Evolutionary conservation across 2,113 vertebrate genomes (phyloP).

Genomic region (Pteronura brasiliensis): DNA sequence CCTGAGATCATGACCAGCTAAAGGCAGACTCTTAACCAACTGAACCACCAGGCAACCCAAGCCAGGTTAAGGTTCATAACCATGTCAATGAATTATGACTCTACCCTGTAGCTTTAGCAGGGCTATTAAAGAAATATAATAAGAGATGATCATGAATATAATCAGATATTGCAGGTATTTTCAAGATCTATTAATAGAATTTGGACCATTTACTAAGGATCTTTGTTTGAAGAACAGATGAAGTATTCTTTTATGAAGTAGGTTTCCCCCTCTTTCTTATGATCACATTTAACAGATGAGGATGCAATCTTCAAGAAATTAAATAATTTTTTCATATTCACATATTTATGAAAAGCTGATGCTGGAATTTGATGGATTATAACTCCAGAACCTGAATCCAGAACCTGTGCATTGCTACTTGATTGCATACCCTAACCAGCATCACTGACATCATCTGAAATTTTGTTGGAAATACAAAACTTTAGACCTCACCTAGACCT

Average conservation of each 20-base stretch:
- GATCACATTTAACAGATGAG: not conserved
- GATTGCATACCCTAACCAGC: not conserved
- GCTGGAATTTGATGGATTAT: not conserved
- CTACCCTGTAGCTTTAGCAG: not conserved
- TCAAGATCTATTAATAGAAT: not conserved
- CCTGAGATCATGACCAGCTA: too few relatives aligned
- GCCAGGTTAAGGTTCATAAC: not conserved
- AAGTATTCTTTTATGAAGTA: not conserved
- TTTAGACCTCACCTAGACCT: not conserved
- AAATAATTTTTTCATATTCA: not conserved
- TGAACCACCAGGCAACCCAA: not conserved
- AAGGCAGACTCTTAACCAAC: too few relatives aligned
- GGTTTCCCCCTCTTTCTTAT: not conserved
- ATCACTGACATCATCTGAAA: not conserved
- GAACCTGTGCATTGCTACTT: not conserved
- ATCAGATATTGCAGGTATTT: not conserved
- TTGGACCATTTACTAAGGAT: not conserved
- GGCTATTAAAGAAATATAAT: not conserved
- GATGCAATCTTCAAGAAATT: not conserved
- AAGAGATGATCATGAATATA: not conserved
- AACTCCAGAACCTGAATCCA: not conserved
- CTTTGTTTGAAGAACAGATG: not conserved
- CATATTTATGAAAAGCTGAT: not conserved
- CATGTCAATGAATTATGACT: not conserved
- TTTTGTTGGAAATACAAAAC: not conserved